Evolutionary conservation across 2,888 invertebrate genomes (phyloP), one percentile per base, ranked within the genome.

Genomic region (Troilus luridus): DNA sequence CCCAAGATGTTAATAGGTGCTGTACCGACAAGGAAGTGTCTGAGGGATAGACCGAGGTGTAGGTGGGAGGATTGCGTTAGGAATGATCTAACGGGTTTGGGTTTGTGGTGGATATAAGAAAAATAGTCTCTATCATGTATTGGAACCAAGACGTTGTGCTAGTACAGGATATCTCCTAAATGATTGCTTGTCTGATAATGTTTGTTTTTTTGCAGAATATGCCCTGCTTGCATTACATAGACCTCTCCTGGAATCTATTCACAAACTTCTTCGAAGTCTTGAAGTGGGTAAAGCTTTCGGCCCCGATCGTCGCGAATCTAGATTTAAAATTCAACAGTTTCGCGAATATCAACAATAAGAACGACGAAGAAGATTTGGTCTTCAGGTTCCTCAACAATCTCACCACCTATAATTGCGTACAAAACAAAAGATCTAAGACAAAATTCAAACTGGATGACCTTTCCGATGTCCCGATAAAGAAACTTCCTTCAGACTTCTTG

Each of bases 211-310:
- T 90, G 54, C 90, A 91, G 91, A 11, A 54, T 21, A 88, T 88
- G 88, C 0, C 0, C 0, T 9, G 0, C 11, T n/a, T 91, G n/a
- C 27, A 27, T 27, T 14, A 91, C 19, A 19, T 91, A 0, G 88
- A 91, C 41, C 24, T 91, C 19, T 88, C 88, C 12, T 91, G 91
- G 91, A 91, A 91, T 56, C 72, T 56, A 24, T 27, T 91, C 10
- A 56, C 64, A 12, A 88, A 59, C 14, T 21, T 88, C 19, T 11
- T n/a, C 19, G 21, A 24, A n/a, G 19, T 64, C n/a, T 56, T 91
- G n/a, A 27, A 88, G 41, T 88, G 85, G 81, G 41, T 91, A 17
- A 54, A 59, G 27, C n/a, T 27, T 56, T 64, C 41, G 12, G 41
- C 88, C 19, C 59, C 88, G 8, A 14, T 7, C 2, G 27, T 64